phyloP scores from a whole-genome alignment of 2,113 vertebrate genomes.

The Lipophrys pholis region DNA sequence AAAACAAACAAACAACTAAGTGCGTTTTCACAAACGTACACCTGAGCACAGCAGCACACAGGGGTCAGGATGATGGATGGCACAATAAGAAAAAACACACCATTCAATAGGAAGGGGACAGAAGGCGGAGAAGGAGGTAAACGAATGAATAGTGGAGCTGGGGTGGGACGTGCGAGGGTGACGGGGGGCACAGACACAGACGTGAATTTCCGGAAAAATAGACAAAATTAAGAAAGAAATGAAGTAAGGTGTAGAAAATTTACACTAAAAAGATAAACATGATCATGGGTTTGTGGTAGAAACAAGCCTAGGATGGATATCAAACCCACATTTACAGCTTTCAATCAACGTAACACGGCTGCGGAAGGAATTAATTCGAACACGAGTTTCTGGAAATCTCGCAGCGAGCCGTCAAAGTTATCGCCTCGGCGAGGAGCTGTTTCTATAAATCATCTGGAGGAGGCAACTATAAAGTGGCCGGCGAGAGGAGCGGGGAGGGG shows the following conservation, averaged over 20 bases:
- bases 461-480: constrained; percentile 51
- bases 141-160: constrained; percentile 31
- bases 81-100: constrained; percentile 46
- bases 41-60: constrained; percentile 34
- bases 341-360: constrained; percentile 9
- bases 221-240: not conserved
- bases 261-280: not conserved
- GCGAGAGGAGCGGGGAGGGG: constrained; percentile 40
- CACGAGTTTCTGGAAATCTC: constrained; percentile 32
- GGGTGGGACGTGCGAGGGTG: not conserved
- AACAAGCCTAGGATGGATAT: constrained; percentile 3
- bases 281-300: not conserved
- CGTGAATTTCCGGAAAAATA: not conserved
- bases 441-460: constrained; percentile 61
- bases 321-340: constrained; percentile 10
- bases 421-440: constrained; percentile 23
- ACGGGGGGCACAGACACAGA: constrained; percentile 1
- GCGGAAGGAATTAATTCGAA: constrained; percentile 37
- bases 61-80: constrained; percentile 67
- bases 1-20: constrained; percentile 1
- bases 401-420: constrained; percentile 29
- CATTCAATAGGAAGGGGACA: constrained; percentile 27
- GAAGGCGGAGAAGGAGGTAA: constrained; percentile 4
- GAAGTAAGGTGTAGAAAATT: not conserved
- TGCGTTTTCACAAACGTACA: constrained; percentile 2